These are phyloP conservation scores for Drosophila leontia DNA, from an alignment of 1,140 invertebrate genomes.

Conservation along the genomic window DNA sequence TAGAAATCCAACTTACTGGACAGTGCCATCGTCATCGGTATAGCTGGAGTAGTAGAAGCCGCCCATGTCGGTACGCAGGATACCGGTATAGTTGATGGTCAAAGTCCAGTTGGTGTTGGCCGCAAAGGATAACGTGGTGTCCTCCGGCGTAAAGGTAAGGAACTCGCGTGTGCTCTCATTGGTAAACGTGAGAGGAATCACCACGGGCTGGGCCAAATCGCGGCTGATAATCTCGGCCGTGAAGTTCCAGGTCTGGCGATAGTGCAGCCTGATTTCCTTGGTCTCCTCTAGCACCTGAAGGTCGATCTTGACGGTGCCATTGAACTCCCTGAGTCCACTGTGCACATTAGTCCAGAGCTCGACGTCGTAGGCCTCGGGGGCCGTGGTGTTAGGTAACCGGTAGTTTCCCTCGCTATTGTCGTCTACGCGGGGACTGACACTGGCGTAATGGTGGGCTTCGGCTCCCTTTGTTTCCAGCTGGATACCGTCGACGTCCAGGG, in stretches of 20 bases:
- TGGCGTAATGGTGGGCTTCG: not conserved
- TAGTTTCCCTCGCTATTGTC: slow-evolving; percentile 80
- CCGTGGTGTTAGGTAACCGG: slow-evolving; percentile 87
- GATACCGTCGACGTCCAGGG: slow-evolving; percentile 25
- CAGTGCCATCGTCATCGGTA: slow-evolving; percentile 86
- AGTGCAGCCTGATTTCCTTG: slow-evolving; percentile 85
- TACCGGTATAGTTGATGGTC: slow-evolving; percentile 86
- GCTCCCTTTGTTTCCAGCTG: slow-evolving; percentile 64
- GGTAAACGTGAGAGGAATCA: slow-evolving; percentile 12
- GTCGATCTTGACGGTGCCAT: slow-evolving; percentile 87
- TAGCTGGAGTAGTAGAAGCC: slow-evolving; percentile 94
- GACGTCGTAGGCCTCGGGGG: slow-evolving; percentile 88
- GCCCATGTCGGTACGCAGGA: slow-evolving; percentile 86
- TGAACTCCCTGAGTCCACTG: slow-evolving; percentile 85
- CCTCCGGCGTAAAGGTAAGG: slow-evolving; percentile 52
- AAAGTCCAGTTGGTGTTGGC: slow-evolving; percentile 83
- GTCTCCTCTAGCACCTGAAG: slow-evolving; percentile 79
- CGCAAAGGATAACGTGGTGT: slow-evolving; percentile 84
- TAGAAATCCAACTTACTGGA: slow-evolving; percentile 78
- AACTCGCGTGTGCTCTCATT: slow-evolving; percentile 60
- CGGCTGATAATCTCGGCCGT: slow-evolving; percentile 50
- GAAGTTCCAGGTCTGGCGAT: slow-evolving; percentile 63
- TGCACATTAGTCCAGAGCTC: slow-evolving; percentile 87
- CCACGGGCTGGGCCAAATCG: slow-evolving; percentile 1
- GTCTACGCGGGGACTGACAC: slow-evolving; percentile 41